Percentiles rank a stretch among this genome's conserved stretches.
These are phyloP conservation scores for Syngnathus typhle DNA, from an alignment of 2,113 vertebrate species.

Conservation along the genomic window DNA sequence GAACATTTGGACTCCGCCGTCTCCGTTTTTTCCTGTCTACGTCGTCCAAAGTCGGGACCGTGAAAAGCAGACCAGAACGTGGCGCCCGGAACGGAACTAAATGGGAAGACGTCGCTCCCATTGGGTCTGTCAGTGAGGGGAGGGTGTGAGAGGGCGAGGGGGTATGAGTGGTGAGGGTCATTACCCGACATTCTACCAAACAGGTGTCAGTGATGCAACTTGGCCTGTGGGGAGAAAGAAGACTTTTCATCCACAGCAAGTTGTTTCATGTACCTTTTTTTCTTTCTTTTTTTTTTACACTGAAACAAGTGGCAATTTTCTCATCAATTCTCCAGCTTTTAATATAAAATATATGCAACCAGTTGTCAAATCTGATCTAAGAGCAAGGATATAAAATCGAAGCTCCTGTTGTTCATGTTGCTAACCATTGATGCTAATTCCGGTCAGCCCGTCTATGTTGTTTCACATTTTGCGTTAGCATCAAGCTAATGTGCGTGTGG, in stretches of 20 bases:
- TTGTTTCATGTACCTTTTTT: not conserved
- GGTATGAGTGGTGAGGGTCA: conserved; percentile 52
- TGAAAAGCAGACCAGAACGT: not conserved
- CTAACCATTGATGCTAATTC: too few relatives aligned
- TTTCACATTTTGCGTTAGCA: too few relatives aligned
- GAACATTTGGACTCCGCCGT: not conserved
- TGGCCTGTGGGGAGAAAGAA: conserved; percentile 49
- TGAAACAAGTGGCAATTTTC: too few relatives aligned
- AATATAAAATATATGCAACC: too few relatives aligned
- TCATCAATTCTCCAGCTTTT: too few relatives aligned
- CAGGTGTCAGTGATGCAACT: conserved; percentile 66
- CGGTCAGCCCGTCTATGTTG: too few relatives aligned
- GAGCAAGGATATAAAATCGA: too few relatives aligned
- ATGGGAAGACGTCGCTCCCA: conserved; percentile 23
- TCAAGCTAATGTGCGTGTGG: too few relatives aligned
- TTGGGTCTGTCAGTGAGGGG: conserved; percentile 26
- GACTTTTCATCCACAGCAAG: not conserved
- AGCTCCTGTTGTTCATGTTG: too few relatives aligned
- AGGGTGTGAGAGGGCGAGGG: conserved; percentile 32
- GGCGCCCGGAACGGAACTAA: conserved; percentile 5
- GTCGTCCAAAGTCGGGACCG: not conserved
- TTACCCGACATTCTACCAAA: conserved; percentile 44
- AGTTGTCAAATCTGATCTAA: too few relatives aligned
- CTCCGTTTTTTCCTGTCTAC: not conserved
- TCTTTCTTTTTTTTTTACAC: not conserved